A percentile compares a stretch with the other conserved stretches of the same genome.
phyloP scores from a whole-genome alignment of 2,888 invertebrate genomes.

The Nipponacmea schrenckii region DNA sequence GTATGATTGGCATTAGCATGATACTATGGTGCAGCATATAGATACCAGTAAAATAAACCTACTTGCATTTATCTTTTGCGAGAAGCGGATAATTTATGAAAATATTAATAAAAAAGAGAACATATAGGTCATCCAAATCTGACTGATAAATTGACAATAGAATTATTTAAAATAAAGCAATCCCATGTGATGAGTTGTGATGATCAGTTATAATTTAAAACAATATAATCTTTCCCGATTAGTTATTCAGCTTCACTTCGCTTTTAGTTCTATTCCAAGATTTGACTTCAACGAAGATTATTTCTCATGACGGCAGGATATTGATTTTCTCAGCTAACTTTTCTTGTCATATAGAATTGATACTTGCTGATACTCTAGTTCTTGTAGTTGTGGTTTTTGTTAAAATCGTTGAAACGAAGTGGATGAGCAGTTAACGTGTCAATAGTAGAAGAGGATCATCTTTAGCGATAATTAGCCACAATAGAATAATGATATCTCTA shows the following conservation, averaged over 20 bases:
- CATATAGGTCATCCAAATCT: too few relatives aligned
- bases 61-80: too few relatives aligned
- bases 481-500: constrained; percentile 24
- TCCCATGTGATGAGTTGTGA: too few relatives aligned
- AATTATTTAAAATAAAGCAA: too few relatives aligned
- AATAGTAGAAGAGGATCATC: constrained; percentile 7
- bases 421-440: constrained; percentile 8
- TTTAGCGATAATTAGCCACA: constrained; percentile 19
- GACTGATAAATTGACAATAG: too few relatives aligned
- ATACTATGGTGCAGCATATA: too few relatives aligned
- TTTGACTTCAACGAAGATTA: background rate
- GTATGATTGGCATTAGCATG: too few relatives aligned
- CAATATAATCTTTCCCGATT: constrained; percentile 5
- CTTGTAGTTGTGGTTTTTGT: constrained; percentile 4
- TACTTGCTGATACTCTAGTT: too few relatives aligned
- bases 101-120: too few relatives aligned
- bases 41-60: too few relatives aligned
- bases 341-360: too few relatives aligned
- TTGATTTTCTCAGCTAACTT: background rate
- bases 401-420: constrained; percentile 1
- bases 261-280: background rate
- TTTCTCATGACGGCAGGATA: background rate
- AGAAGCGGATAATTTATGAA: too few relatives aligned
- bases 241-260: background rate
- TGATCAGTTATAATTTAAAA: background rate